These are phyloP conservation scores for Nymphalis urticae DNA, from an alignment of 2,888 invertebrate genomes.

Conservation along the genomic window DNA sequence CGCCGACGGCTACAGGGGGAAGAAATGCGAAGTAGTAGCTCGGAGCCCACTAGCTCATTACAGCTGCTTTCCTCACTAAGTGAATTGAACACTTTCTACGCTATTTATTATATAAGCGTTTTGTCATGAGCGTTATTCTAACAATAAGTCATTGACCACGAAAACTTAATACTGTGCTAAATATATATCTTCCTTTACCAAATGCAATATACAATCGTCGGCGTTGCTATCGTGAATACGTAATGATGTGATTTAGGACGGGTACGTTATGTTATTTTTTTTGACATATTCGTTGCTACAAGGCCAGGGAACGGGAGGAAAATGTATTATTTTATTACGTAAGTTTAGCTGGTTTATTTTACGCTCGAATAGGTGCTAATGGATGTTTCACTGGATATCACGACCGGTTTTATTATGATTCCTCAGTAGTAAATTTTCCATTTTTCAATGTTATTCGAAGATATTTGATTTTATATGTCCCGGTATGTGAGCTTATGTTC, in stretches of 20 bases:
- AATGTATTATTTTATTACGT: slow-evolving; percentile 61
- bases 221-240: slow-evolving; percentile 52
- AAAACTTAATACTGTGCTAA: not conserved
- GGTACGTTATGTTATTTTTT: slow-evolving; percentile 48
- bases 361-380: slow-evolving; percentile 65
- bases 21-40: slow-evolving; percentile 54
- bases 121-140: slow-evolving; percentile 2
- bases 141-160: slow-evolving; percentile 5
- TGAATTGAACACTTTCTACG: slow-evolving; percentile 23
- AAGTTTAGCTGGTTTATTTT: slow-evolving; percentile 61
- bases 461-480: slow-evolving; percentile 61
- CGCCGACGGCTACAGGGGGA: slow-evolving; percentile 67
- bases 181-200: slow-evolving; percentile 28
- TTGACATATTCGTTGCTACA: slow-evolving; percentile 51
- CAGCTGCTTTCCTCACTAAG: slow-evolving; percentile 47
- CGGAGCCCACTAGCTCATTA: slow-evolving; percentile 64
- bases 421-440: slow-evolving; percentile 56
- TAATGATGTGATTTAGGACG: slow-evolving; percentile 54
- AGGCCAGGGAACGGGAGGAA: slow-evolving; percentile 49
- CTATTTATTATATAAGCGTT: slow-evolving; percentile 24
- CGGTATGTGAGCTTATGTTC: slow-evolving; percentile 56
- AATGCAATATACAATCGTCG: slow-evolving; percentile 43
- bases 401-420: slow-evolving; percentile 69
- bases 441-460: slow-evolving; percentile 64
- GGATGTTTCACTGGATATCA: slow-evolving; percentile 61